Conservation (phyloP, 1,140 invertebrate genomes). For the Cardiocondyla obscurior region DNA sequence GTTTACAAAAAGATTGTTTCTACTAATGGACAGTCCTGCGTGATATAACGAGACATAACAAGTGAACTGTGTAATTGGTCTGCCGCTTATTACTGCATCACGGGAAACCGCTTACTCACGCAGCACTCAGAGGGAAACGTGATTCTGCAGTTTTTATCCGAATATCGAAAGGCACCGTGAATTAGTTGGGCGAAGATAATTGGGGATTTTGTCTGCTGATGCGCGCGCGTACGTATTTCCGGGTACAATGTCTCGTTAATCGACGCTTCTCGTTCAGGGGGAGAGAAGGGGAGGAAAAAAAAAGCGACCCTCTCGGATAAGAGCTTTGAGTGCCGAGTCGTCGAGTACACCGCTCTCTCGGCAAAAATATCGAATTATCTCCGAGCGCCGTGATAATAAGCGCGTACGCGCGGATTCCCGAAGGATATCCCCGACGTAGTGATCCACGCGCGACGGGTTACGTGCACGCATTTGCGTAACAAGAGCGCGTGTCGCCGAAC, state of each 20-base stretch:
- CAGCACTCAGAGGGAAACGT: not conserved
- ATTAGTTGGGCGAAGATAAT: not conserved
- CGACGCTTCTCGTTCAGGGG: constrained; percentile 11
- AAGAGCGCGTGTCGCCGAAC: constrained; percentile 4
- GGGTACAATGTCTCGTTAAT: constrained; percentile 51
- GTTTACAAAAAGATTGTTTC: not conserved
- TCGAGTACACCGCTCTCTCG: constrained; percentile 35
- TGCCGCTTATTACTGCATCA: not conserved
- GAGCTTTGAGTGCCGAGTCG: constrained; percentile 38
- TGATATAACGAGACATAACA: not conserved
- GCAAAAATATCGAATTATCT: constrained; percentile 64
- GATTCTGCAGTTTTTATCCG: constrained; percentile 14
- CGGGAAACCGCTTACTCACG: not conserved
- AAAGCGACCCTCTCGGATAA: constrained; percentile 28
- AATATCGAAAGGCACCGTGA: not conserved
- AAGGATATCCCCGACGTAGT: constrained; percentile 24
- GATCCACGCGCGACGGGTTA: not conserved
- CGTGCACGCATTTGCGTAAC: constrained; percentile 44
- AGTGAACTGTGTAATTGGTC: constrained; percentile 1
- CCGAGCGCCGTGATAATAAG: constrained; percentile 53
- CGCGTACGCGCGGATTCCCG: constrained; percentile 46
- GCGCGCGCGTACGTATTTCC: not conserved
- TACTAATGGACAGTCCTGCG: not conserved
- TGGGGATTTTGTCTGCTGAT: not conserved
- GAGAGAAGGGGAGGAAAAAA: too few relatives aligned